Conservation (phyloP, 2,888 invertebrate species). For the Lepidochitona cinerea region DNA sequence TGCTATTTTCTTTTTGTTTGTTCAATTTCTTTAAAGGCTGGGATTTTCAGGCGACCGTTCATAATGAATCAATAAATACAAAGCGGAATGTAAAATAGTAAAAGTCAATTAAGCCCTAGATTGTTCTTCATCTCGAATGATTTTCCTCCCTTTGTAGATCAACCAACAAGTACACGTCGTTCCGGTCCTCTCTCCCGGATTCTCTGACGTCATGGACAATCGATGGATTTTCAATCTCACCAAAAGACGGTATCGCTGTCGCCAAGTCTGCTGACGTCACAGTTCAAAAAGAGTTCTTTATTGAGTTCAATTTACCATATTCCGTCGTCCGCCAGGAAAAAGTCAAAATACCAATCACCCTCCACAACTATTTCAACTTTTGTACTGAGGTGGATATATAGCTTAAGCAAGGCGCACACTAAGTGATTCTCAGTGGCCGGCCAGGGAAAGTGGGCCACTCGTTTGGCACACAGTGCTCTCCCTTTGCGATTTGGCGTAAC, state of each 20-base stretch:
- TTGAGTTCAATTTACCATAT: constrained; percentile 87
- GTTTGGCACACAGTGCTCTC: too few species aligned
- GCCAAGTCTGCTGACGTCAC: constrained; percentile 77
- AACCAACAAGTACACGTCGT: not conserved
- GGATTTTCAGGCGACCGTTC: too few species aligned
- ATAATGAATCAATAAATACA: too few species aligned
- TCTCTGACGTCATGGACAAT: constrained; percentile 73
- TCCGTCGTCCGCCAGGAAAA: constrained; percentile 89
- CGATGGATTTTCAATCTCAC: constrained; percentile 84
- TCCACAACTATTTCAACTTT: constrained; percentile 87
- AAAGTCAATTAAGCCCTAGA: not conserved
- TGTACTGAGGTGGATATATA: constrained; percentile 74
- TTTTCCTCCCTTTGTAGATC: not conserved
- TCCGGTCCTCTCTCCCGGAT: not conserved
- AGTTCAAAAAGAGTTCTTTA: constrained; percentile 85
- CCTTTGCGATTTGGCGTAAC: too few species aligned
- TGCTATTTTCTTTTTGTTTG: too few species aligned
- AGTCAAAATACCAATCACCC: constrained; percentile 85
- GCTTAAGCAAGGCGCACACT: too few species aligned
- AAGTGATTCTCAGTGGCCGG: too few species aligned
- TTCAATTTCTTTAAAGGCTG: too few species aligned
- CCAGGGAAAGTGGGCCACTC: too few species aligned
- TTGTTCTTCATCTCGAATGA: not conserved
- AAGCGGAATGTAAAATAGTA: too few species aligned
- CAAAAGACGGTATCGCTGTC: constrained; percentile 81